Base-by-base conservation (phyloP, 2,113 vertebrate genomes). In the Scomber scombrus region DNA sequence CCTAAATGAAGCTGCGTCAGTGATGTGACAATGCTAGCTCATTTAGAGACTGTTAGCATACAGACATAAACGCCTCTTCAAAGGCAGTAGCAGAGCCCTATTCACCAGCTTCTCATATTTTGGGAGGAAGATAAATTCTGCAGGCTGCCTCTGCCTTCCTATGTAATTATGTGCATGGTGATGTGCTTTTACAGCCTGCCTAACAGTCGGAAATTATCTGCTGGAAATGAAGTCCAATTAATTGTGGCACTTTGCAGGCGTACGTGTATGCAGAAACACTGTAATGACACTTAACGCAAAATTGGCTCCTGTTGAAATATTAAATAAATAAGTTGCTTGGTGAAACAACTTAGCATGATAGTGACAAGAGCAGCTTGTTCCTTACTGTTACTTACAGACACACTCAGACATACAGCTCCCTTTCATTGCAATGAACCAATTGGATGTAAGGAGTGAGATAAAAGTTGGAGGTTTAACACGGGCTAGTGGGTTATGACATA, bases 221-320 rank as follows among this genome's bases (percentile, higher is more conserved):
- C 86, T 76, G 90, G 92, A 94, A 94, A 94, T 94, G 89, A 94
- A 93, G 91, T 92, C 92, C 93, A 95, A 95, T 95, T 95, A 95
- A 95, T 95, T 93, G 90, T 94, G 90, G 88, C 93, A 94, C 91
- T 93, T 94, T 90, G 86, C 83, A 88, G 89, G 85, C 83, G 74
- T 78, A 82, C 82, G 71, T 90, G 87, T 87, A 74, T 87, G 89
- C 81, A 85, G 92, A 92, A 94, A 93, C 79, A 89, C 76, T 91
- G 85, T 92, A 93, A 92, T 94, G 91, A 93, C 91, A 93, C 90
- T 94, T 92, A 92, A 90, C 78, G 74, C 89, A 91, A 95, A 95
- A 94, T 93, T 94, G 92, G 89, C 91, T 93, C 70, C 77, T 82
- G 85, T 86, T 92, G 86, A 91, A 93, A 92, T 89, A 90, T 92